Evolutionary conservation across 2,888 invertebrate species (phyloP), one percentile per base, ranked within the genome.

Genomic region (Busseola fusca): DNA sequence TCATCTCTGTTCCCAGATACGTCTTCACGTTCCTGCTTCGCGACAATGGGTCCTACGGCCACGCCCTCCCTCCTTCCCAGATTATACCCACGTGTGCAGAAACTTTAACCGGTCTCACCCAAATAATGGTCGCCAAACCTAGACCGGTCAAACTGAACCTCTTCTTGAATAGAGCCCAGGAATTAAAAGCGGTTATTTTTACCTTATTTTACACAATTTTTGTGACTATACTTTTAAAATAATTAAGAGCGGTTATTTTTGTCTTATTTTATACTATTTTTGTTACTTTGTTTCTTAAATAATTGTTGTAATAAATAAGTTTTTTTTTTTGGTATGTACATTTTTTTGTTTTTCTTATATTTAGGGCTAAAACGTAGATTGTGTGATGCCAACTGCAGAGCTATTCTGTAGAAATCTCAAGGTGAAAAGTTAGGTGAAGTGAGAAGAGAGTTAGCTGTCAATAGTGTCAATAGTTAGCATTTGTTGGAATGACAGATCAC

Each of bases 41-140:
- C 1, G 98, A 98, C 87, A 96, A 92, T 4, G 98, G 97, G 0
- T 87, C 90, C 0, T 96, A 96, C 86, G 98, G 98, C 0, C 97
- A 97, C 87, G 89, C 97, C 0, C 92, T 98, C 0, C 98, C 98
- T 0, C 89, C 96, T 0, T 89, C 93, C 0, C 96, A 97, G 85
- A 98, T 98, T 72, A 85, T 96, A 9, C 96, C 96, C 18, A 96
- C 96, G 12, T 96, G 96, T 64, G 86, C 95, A 58, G 97, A 97
- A 88, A 93, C 96, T 0, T 83, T 97, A 72, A 92, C 93, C 27
- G 97, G 97, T 1, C 83, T 97, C 25, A 70, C 94, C 0, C 95
- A 96, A 7, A 86, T 97, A 50, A 91, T 97, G 91, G 87, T 88
- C 0, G 90, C 90, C 0, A 86, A 82, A 21, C 91, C 87, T 0